A percentile compares a stretch with the other conserved stretches of the same genome.
phyloP scores from a whole-genome alignment of 1,140 invertebrate species.

The Chymomyza costata region DNA sequence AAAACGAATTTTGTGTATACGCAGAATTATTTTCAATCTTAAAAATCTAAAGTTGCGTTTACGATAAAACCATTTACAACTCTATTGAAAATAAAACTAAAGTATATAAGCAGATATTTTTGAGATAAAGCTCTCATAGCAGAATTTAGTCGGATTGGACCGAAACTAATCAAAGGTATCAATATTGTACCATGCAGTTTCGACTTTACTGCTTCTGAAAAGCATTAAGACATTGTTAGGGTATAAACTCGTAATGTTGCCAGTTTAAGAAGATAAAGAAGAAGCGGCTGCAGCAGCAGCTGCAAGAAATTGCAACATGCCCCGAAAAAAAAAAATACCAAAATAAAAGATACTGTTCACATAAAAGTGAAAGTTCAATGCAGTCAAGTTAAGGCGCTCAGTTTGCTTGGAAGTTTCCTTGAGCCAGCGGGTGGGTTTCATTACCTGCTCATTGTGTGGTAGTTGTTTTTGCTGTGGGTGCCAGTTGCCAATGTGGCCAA shows the following conservation, averaged over 20 bases:
- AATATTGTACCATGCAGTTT: no score
- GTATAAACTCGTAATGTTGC: no score
- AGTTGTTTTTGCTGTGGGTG: conserved; percentile 43
- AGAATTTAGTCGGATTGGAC: conserved; percentile 18
- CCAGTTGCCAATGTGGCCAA: conserved; percentile 26
- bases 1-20: no score
- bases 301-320: conserved; percentile 30
- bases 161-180: conserved; percentile 6
- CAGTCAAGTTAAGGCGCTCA: conserved; percentile 62
- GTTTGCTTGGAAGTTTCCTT: conserved; percentile 52
- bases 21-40: no score
- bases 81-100: no score
- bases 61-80: no score
- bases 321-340: no score
- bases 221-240: neutral
- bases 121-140: no score
- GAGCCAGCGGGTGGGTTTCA: conserved; percentile 69
- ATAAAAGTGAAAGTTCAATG: conserved; percentile 74
- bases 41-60: no score
- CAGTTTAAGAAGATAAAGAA: conserved; percentile 17
- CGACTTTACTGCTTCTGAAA: neutral
- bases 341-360: no score
- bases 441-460: conserved; percentile 49
- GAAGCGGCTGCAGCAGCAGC: conserved; percentile 23
- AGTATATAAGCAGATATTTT: no score